Conservation (phyloP, 2,888 invertebrate species). For the Malthinus seriepunctatus region DNA sequence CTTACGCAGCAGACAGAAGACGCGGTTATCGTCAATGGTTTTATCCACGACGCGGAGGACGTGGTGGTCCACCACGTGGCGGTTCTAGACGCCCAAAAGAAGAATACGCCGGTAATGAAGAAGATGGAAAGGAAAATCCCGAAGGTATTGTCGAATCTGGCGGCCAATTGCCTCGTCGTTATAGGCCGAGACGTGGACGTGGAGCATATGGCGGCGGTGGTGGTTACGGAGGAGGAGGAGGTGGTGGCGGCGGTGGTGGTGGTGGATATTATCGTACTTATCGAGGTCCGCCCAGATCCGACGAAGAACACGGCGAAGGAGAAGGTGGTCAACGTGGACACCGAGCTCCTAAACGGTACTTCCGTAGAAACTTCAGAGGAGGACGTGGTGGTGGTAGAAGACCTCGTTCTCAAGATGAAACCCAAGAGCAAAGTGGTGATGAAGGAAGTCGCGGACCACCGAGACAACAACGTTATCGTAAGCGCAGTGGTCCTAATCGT, state of each 20-base stretch:
- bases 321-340: slow-evolving; percentile 57
- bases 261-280: slow-evolving; percentile 54
- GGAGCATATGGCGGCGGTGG: slow-evolving; percentile 43
- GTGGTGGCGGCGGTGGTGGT: slow-evolving; percentile 46
- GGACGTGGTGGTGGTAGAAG: slow-evolving; percentile 63
- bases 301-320: slow-evolving; percentile 53
- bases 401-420: slow-evolving; percentile 60
- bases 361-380: slow-evolving; percentile 72
- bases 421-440: slow-evolving; percentile 50
- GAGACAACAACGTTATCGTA: slow-evolving; percentile 48
- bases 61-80: slow-evolving; percentile 58
- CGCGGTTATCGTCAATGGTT: slow-evolving; percentile 72
- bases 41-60: slow-evolving; percentile 61
- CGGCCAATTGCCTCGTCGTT: slow-evolving; percentile 54
- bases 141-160: slow-evolving; percentile 42
- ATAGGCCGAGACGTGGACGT: slow-evolving; percentile 55
- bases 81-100: slow-evolving; percentile 51
- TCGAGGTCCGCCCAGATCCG: slow-evolving; percentile 52
- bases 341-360: slow-evolving; percentile 65
- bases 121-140: slow-evolving; percentile 45
- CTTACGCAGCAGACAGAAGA: slow-evolving; percentile 93
- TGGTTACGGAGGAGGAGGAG: slow-evolving; percentile 56
- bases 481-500: slow-evolving; percentile 53
- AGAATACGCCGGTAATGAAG: slow-evolving; percentile 40
- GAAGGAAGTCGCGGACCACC: slow-evolving; percentile 53